phyloP scores from a whole-genome alignment of 2,113 vertebrate genomes.

The Psephotus haematonotus region DNA sequence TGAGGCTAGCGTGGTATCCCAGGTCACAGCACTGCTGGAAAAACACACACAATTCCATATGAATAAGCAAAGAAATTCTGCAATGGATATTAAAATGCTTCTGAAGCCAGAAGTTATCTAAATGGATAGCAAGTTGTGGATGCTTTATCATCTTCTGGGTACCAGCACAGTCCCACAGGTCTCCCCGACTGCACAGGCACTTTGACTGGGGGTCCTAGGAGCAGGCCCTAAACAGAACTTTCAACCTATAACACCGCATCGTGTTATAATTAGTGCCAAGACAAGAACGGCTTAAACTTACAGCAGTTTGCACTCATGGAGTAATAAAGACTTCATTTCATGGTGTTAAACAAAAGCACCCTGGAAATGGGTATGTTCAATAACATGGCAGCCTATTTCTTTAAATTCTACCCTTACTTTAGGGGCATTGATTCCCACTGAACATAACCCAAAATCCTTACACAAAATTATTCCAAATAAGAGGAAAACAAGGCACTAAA shows the following conservation, averaged over 20 bases:
- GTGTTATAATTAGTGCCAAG: neutral
- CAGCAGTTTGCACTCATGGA: neutral
- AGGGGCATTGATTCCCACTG: neutral
- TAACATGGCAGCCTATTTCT: neutral
- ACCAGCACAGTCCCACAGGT: neutral
- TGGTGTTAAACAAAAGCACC: neutral
- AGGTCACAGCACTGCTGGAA: slow-evolving; percentile 95
- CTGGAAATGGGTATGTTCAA: neutral
- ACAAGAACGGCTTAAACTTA: neutral
- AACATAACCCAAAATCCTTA: neutral
- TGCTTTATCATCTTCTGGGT: neutral
- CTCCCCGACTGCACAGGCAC: neutral
- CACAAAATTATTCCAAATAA: neutral
- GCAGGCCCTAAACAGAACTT: neutral
- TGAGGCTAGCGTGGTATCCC: slow-evolving; percentile 96
- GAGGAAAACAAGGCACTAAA: neutral
- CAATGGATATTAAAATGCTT: rapidly evolving
- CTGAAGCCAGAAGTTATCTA: rapidly evolving
- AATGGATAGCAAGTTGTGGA: rapidly evolving
- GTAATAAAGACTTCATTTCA: neutral
- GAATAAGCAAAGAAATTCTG: neutral
- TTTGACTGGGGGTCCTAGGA: neutral
- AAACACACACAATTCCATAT: neutral
- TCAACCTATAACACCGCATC: neutral
- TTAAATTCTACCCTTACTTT: neutral